Percentiles rank a stretch among this genome's conserved stretches.
These are phyloP conservation scores for Phymastichus coffea DNA, from an alignment of 1,140 invertebrate genomes.

Conservation along the genomic window DNA sequence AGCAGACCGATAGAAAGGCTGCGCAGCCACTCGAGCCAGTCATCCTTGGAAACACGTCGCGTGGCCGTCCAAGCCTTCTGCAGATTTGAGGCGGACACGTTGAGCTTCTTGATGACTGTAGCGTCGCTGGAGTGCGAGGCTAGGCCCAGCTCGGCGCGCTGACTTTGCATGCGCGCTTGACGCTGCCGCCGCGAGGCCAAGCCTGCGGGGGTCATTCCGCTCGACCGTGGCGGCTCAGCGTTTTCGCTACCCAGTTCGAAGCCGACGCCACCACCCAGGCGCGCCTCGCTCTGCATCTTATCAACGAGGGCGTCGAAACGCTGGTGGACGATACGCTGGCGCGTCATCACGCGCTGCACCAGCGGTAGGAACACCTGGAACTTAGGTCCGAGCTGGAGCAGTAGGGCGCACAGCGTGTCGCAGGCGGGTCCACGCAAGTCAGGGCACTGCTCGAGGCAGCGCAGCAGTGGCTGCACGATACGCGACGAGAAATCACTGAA, in stretches of 20 bases:
- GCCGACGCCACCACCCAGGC: background rate
- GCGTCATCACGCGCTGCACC: slow-evolving; percentile 79
- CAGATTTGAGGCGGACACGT: slow-evolving; percentile 80
- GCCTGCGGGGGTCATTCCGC: slow-evolving; percentile 66
- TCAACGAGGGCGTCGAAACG: slow-evolving; percentile 77
- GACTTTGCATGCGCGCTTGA: slow-evolving; percentile 60
- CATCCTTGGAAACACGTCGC: slow-evolving; percentile 90
- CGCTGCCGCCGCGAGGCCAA: slow-evolving; percentile 51
- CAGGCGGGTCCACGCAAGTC: slow-evolving; percentile 80
- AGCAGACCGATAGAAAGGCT: slow-evolving; percentile 89
- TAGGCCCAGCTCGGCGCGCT: slow-evolving; percentile 50
- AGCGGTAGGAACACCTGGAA: slow-evolving; percentile 92
- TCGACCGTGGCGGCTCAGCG: slow-evolving; percentile 63
- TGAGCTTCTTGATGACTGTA: slow-evolving; percentile 74
- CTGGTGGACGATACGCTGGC: slow-evolving; percentile 79
- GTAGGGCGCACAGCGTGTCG: slow-evolving; percentile 87
- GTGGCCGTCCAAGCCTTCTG: slow-evolving; percentile 89
- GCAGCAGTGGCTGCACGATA: slow-evolving; percentile 87
- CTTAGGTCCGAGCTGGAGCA: slow-evolving; percentile 85
- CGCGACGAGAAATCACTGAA: slow-evolving; percentile 89
- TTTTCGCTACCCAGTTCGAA: slow-evolving; percentile 51
- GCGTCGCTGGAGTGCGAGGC: slow-evolving; percentile 64
- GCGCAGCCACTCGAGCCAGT: slow-evolving; percentile 97
- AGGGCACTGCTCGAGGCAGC: slow-evolving; percentile 81
- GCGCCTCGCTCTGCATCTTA: slow-evolving; percentile 62